Base-by-base conservation (phyloP, 2,888 invertebrate genomes). In the Ophion costatus region DNA sequence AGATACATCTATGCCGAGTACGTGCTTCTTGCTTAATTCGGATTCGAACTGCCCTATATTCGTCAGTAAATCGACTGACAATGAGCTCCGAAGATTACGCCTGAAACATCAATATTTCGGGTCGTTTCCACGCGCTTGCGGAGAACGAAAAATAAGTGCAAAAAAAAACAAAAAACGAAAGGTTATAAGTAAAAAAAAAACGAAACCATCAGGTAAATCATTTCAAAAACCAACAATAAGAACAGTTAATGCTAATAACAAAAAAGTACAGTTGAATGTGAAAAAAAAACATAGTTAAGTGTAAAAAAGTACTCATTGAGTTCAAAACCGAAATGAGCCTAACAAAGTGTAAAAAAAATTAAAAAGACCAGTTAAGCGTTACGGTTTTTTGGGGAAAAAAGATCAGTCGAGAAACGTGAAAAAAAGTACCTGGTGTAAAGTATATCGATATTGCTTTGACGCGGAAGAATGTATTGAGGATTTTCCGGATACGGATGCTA, bases 401-500 rank as follows among this genome's bases (percentile, higher is more conserved):
- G 0, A 17, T 51, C 14, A 51, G 17, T 51, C 11, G 51, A 17
- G 3, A 17, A 51, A 51, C 51, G 17, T 51, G 51, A 5, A 4
- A 17, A 51, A 51, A 51, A 51, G 11, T 51, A 51, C 4, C 17
- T 51, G 14, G 51, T 51, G 51, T 51, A 4, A 17, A 51, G 4
- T 17, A 3, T 17, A 17, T 17, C 17, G n/a, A 63, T 29, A 29
- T 63, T 29, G 11, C 63, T n/a, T 51, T 63, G 45, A 51, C 63
- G 38, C 33, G n/a, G 45, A 29, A 63, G 10, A 57, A 45, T 56
- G 42, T 69, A 33, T 74, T 22, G 45, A 74, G 42, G 38, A 42
- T 77, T 77, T 24, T 59, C 17, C 2, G 24, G 24, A 42, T 67
- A 56, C 59, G 17, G 29, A 77, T 17, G 17, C 14, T 24, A 66